Base-by-base conservation (phyloP, 2,888 invertebrate species). In the Lithodes maja region DNA sequence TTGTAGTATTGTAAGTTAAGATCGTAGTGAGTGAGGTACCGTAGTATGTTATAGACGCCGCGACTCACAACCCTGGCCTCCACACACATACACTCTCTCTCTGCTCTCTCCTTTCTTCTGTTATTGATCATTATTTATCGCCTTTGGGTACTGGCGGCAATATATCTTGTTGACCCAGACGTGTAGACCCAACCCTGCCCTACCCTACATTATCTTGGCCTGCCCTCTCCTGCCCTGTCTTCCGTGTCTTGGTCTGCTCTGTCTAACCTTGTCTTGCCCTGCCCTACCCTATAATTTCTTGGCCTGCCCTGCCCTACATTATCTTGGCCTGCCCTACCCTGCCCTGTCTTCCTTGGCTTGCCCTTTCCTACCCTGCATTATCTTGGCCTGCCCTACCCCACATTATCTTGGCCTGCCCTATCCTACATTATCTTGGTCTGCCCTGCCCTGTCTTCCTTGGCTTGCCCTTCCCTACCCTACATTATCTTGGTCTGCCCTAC, bases 131-230 rank as follows among this genome's bases (percentile, higher is more conserved):
- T 71, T 71, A 71, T 71, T 71, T 71, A 71, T 71, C 71, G 71
- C 71, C 71, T 71, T 71, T 71, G 71, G 71, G 71, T 71, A 71
- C 71, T 71, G 71, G 17, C 3, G 71, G 71, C 71, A n/a, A 71
- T 71, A 71, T 71, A 71, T 71, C 17, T n/a, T 71, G n/a, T 3
- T 17, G 17, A 17, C 61, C 61, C 61, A 17, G 17, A 1, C 71
- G 71, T 12, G 71, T n/a, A 71, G 71, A 71, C 71, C 2, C 5
- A 71, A n/a, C 71, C 5, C 71, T 71, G 15, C 71, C 71, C 71
- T 71, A n/a, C 71, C 17, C 2, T 15, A 7, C 68, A 12, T 15
- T 15, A 1, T 61, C 68, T 15, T 15, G 7, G 9, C 68, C 71
- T 71, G 1, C 71, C 71, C 17, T 71, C 17, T n/a, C 71, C n/a